phyloP scores from a whole-genome alignment of 2,113 vertebrate species.

The Corythornis cristatus region DNA sequence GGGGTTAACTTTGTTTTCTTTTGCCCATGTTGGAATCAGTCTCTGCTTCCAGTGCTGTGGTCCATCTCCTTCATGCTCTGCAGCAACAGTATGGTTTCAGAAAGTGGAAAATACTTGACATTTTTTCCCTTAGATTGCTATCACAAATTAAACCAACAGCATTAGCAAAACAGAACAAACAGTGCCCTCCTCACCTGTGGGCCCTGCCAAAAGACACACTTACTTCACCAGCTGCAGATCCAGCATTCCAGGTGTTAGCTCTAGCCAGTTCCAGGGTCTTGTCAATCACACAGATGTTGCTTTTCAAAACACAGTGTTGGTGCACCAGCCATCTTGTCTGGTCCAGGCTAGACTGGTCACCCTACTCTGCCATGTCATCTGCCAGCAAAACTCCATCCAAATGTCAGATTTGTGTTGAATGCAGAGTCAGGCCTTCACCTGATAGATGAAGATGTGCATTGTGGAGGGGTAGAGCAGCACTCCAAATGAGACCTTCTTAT shows the following conservation, averaged over 20 bases:
- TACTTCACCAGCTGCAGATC: not conserved
- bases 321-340: not conserved
- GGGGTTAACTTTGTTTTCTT: constrained; percentile 13
- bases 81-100: constrained; percentile 20
- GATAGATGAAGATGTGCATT: not conserved
- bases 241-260: not conserved
- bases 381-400: not conserved
- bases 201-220: constrained; percentile 47
- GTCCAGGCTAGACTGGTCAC: not conserved
- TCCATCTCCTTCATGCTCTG: not conserved
- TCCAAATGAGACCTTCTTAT: not conserved
- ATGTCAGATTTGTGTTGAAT: not conserved
- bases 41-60: not conserved
- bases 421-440: not conserved
- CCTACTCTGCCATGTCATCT: rapidly evolving
- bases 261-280: not conserved
- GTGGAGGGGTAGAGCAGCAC: not conserved
- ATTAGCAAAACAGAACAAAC: constrained; percentile 35
- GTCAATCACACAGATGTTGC: not conserved
- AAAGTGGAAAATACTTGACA: constrained; percentile 43
- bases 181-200: not conserved
- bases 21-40: constrained; percentile 22
- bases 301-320: not conserved
- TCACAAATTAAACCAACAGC: constrained; percentile 19
- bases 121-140: constrained; percentile 39